phyloP scores from a whole-genome alignment of 1,140 invertebrate species.

The Micrasema minimum region DNA sequence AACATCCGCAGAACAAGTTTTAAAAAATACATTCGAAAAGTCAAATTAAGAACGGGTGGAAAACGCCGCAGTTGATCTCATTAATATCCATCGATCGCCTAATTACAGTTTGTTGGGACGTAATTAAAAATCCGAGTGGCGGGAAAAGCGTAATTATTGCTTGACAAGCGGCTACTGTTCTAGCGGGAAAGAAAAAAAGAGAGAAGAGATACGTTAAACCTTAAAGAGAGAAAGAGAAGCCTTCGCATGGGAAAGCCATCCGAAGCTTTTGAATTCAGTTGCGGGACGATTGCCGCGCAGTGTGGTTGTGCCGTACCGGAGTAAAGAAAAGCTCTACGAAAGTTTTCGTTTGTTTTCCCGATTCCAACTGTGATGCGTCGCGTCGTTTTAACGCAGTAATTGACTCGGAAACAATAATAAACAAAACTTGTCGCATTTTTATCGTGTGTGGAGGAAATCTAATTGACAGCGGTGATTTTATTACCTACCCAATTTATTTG shows the following conservation, averaged over 20 bases:
- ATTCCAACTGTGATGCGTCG: background rate
- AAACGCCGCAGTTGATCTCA: constrained; percentile 41
- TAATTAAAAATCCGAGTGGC: constrained; percentile 52
- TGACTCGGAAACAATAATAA: background rate
- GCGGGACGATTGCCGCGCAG: constrained; percentile 43
- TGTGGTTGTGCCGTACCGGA: constrained; percentile 15
- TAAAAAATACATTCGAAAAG: too few relatives aligned
- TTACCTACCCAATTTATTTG: constrained; percentile 34
- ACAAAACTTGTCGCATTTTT: constrained; percentile 26
- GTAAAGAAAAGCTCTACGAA: background rate
- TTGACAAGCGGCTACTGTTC: constrained; percentile 45
- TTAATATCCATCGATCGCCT: constrained; percentile 48
- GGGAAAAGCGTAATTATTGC: constrained; percentile 51
- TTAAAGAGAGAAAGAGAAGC: background rate
- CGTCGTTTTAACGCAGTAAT: background rate
- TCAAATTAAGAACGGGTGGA: constrained; percentile 3
- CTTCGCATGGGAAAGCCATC: constrained; percentile 27
- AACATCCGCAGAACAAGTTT: too few relatives aligned
- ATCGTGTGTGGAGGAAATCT: constrained; percentile 3
- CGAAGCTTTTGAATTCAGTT: constrained; percentile 42
- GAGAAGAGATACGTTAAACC: constrained; percentile 1
- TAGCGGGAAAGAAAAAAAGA: constrained; percentile 26
- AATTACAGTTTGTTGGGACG: constrained; percentile 47
- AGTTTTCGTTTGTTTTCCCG: background rate
- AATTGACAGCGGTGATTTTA: constrained; percentile 43